Evolutionary conservation across 2,113 vertebrate genomes (phyloP).

Genomic region (Sterrhoptilus dennistouni): DNA sequence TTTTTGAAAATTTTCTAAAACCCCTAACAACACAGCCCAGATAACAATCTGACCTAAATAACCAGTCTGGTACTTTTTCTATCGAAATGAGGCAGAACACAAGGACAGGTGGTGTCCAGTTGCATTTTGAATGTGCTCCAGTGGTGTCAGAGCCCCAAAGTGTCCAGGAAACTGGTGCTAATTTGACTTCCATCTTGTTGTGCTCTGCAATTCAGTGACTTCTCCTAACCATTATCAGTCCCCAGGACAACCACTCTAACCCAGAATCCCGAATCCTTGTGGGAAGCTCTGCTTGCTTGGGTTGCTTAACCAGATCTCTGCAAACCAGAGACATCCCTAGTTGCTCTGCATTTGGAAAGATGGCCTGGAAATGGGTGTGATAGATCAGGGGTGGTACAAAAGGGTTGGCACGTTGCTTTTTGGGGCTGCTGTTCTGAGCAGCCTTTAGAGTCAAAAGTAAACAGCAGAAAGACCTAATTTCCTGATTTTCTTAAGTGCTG

Average conservation of each 20-base stretch:
- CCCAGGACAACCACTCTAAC: not conserved
- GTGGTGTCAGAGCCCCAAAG: not conserved
- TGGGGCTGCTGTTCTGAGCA: not conserved
- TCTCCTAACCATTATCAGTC: not conserved
- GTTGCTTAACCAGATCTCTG: not conserved
- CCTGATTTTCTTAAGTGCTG: not conserved
- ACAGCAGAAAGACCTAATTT: not conserved
- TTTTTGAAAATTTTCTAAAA: not conserved
- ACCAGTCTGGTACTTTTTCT: not conserved
- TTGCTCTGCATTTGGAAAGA: not conserved
- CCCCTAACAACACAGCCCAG: not conserved
- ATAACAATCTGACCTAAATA: not conserved
- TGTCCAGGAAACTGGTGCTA: rapidly evolving
- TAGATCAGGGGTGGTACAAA: not conserved
- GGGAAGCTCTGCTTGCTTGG: not conserved
- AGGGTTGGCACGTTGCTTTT: not conserved
- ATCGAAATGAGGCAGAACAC: not conserved
- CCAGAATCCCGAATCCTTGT: not conserved
- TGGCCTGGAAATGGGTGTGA: not conserved
- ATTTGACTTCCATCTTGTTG: not conserved
- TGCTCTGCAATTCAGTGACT: not conserved
- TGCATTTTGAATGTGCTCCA: not conserved
- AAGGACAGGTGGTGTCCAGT: not conserved
- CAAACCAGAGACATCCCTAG: not conserved
- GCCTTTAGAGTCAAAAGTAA: not conserved